A percentile compares a stretch with the other conserved stretches of the same genome.
Conservation (phyloP, 2,797 vertebrate genomes). For the Fundulus diaphanus region DNA sequence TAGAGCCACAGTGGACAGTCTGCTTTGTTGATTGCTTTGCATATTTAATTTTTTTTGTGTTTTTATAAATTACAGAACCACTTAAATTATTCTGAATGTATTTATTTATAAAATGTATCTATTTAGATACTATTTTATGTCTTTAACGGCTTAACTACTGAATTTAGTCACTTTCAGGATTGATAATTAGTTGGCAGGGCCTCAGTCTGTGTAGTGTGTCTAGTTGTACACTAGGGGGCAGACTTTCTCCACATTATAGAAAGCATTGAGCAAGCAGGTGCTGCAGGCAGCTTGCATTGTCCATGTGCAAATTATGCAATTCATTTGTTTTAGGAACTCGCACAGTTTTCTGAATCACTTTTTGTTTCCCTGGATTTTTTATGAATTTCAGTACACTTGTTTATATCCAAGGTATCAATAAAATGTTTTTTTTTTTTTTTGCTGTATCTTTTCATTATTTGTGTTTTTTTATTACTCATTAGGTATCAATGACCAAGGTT, state of each 20-base stretch:
- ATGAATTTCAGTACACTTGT: not conserved
- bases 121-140: not conserved
- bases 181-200: not conserved
- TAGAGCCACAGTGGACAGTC: too few species aligned
- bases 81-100: not conserved
- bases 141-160: not conserved
- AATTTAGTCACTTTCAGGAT: not conserved
- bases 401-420: not conserved
- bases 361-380: conserved; percentile 9
- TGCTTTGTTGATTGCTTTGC: too few species aligned
- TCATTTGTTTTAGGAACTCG: conserved; percentile 15
- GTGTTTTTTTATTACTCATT: conserved; percentile 26
- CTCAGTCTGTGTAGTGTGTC: conserved; percentile 19
- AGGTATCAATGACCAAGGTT: conserved; percentile 98
- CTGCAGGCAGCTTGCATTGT: conserved; percentile 27
- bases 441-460: not conserved
- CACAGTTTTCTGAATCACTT: conserved; percentile 10
- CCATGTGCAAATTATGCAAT: conserved; percentile 15
- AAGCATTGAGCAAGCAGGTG: not conserved
- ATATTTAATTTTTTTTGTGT: not conserved
- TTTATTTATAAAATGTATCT: not conserved
- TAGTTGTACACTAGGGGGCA: conserved; percentile 75
- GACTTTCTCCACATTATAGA: conserved; percentile 49
- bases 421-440: not conserved
- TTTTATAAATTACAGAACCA: not conserved